phyloP scores from a whole-genome alignment of 2,797 vertebrate species.

The Heterohyrax brucei region DNA sequence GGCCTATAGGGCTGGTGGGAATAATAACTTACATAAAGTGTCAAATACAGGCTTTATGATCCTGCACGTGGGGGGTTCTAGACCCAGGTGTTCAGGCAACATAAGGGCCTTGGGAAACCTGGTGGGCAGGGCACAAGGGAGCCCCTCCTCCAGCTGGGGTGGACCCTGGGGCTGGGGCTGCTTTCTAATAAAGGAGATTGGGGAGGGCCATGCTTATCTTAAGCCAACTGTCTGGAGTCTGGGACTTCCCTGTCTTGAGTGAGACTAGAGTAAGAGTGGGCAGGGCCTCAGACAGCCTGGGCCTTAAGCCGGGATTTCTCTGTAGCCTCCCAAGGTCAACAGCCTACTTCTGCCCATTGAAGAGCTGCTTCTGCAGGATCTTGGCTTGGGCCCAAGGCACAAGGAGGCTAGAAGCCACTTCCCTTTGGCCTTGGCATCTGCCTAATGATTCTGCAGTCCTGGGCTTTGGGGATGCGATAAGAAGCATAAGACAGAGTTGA shows the following conservation, averaged over 20 bases:
- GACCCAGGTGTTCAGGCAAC: conserved; percentile 18
- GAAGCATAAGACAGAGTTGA: not conserved
- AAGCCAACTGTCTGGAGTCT: not conserved
- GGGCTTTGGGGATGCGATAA: not conserved
- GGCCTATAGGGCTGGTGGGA: conserved; percentile 40
- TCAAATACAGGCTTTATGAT: conserved; percentile 36
- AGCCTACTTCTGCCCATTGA: not conserved
- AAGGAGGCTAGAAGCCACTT: not conserved
- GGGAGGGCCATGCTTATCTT: not conserved
- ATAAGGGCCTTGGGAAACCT: not conserved
- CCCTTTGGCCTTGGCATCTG: not conserved
- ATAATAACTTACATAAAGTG: conserved; percentile 32
- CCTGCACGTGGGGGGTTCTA: not conserved
- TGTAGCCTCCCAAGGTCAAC: not conserved
- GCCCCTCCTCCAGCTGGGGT: not conserved
- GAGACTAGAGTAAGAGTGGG: not conserved
- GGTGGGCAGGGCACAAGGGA: not conserved
- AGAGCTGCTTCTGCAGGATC: not conserved
- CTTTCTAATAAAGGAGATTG: not conserved
- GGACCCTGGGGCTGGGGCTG: not conserved
- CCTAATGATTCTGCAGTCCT: not conserved
- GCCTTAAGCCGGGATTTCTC: not conserved
- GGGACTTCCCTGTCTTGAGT: not conserved
- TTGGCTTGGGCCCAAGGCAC: not conserved
- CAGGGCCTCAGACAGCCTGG: not conserved